Conservation (phyloP, 2,888 invertebrate genomes). For the Tipula confusa region DNA sequence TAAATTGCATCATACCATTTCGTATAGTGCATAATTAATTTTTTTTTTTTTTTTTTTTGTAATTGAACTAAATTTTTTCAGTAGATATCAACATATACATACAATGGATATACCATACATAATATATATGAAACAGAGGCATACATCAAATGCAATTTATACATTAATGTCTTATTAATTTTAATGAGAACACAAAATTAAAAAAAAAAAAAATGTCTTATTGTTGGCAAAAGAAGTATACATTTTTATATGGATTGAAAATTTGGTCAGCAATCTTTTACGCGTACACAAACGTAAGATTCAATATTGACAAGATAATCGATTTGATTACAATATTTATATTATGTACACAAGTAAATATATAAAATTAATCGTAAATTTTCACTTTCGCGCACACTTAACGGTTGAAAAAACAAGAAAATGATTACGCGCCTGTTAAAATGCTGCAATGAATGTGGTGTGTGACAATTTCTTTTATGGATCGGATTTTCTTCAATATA, state of each 20-base stretch:
- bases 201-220: neutral
- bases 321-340: neutral
- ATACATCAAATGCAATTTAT: neutral
- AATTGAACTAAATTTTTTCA: neutral
- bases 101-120: neutral
- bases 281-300: neutral
- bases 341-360: too few relatives aligned
- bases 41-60: neutral
- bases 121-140: neutral
- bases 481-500: neutral
- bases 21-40: neutral
- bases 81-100: neutral
- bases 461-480: neutral
- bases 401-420: neutral
- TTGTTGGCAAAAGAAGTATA: neutral
- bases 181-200: neutral
- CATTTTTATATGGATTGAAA: neutral
- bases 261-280: neutral
- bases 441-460: neutral
- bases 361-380: neutral
- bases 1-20: constrained; percentile 6
- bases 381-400: neutral
- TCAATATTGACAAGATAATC: neutral
- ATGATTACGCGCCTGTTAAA: neutral
- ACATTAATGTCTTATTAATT: neutral